Evolutionary conservation across 2,888 invertebrate species (phyloP), one percentile per base, ranked within the genome.

Genomic region (Melangyna quadrimaculata): DNA sequence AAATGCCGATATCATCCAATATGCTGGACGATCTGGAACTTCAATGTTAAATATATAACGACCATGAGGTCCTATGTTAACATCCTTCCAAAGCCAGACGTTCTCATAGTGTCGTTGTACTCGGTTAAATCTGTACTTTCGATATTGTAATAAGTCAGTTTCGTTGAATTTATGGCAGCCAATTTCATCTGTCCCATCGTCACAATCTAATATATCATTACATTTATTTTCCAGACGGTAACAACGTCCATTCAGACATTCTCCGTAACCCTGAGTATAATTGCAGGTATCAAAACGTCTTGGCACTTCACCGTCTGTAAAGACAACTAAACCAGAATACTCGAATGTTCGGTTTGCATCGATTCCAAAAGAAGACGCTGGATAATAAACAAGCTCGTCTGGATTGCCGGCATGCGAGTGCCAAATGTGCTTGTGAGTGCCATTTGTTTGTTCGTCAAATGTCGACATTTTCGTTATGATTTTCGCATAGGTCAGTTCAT

Each of bases 311-410:
- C 98, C 97, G 92, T 99, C 98, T 67, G 97, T 98, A 90, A 99
- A 97, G 3, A 98, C 97, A 2, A 98, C 93, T 69, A 99, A 92
- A 0, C 98, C 98, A 1, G 96, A 95, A 91, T 95, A 98, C 94
- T 96, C 96, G 89, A 99, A 98, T 0, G 98, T 99, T 81, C 97
- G 94, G 91, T 98, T 98, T 1, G 97, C 97, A 92, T 99, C 99
- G 86, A 98, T 95, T 27, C 98, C 98, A 91, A 95, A 98, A 0
- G 97, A 96, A 0, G 97, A 96, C 0, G 98, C 96, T 0, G 98
- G 97, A 91, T 96, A 97, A 91, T 97, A 96, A 0, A 97, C 95
- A 74, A 97, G 93, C 65, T 96, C 95, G 90, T 97, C 97, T 0
- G 97, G 96, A 91, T 96, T 95, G 4, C 98, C 91, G 87, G 94